Percentiles rank a stretch among this genome's conserved stretches.
These are phyloP conservation scores for Synanthedon formicaeformis DNA, from an alignment of 2,888 invertebrate genomes.

Conservation along the genomic window DNA sequence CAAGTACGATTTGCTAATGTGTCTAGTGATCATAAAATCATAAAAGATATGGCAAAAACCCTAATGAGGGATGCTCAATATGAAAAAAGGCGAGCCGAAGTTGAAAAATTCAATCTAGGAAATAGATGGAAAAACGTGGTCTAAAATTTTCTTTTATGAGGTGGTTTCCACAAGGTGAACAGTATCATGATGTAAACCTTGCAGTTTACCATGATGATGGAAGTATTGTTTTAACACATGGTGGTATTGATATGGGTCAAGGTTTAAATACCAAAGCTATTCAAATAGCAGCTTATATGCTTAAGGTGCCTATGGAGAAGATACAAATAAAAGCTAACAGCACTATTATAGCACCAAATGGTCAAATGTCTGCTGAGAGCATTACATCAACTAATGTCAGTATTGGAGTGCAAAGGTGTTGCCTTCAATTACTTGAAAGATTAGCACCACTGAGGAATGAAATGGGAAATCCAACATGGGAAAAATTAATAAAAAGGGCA, in stretches of 20 bases:
- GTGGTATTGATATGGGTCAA: conserved; percentile 79
- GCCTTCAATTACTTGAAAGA: conserved; percentile 24
- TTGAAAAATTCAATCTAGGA: conserved; percentile 60
- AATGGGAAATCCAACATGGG: conserved; percentile 65
- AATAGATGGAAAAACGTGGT: conserved; percentile 81
- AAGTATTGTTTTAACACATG: conserved; percentile 74
- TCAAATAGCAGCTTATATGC: conserved; percentile 76
- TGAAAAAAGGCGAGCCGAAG: conserved; percentile 34
- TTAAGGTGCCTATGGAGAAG: conserved; percentile 73
- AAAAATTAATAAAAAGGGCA: conserved; percentile 64
- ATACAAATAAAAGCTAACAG: conserved; percentile 72
- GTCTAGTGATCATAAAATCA: conserved; percentile 48
- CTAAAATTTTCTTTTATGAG: conserved; percentile 42
- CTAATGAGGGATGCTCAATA: conserved; percentile 50
- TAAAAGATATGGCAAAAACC: conserved; percentile 49
- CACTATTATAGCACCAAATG: conserved; percentile 66
- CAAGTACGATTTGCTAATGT: conserved; percentile 53
- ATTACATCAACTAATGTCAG: conserved; percentile 68
- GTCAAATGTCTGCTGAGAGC: conserved; percentile 15
- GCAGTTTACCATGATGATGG: conserved; percentile 75
- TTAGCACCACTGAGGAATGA: conserved; percentile 52
- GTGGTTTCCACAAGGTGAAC: conserved; percentile 69
- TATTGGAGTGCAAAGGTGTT: conserved; percentile 20
- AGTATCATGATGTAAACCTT: conserved; percentile 53
- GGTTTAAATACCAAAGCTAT: conserved; percentile 81